phyloP scores from a whole-genome alignment of 2,113 vertebrate genomes.

The Enhydra lutris region DNA sequence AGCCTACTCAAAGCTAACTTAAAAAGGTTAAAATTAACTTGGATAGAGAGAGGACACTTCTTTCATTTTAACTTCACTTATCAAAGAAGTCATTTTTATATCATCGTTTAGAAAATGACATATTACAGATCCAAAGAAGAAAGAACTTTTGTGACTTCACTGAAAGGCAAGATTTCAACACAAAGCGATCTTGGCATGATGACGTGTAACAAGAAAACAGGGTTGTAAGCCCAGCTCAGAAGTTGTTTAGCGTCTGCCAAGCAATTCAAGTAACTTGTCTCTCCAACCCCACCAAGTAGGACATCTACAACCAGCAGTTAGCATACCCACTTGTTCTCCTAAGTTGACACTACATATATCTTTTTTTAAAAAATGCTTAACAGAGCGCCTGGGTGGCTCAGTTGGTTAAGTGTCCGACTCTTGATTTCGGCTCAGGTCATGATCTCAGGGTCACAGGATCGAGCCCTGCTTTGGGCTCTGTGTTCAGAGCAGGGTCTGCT shows the following conservation, averaged over 20 bases:
- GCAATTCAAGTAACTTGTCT: background rate
- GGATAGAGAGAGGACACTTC: background rate
- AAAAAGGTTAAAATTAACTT: constrained; percentile 25
- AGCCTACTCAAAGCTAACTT: background rate
- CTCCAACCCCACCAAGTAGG: background rate
- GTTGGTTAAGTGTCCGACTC: background rate
- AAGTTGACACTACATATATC: background rate
- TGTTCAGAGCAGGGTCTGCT: background rate
- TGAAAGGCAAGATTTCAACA: background rate
- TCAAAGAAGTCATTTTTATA: constrained; percentile 11
- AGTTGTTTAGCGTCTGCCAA: background rate
- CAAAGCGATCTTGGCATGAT: background rate
- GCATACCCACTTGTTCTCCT: background rate
- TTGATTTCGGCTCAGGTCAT: too few species aligned
- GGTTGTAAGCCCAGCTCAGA: background rate
- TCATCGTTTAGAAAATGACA: background rate
- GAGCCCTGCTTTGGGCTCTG: background rate
- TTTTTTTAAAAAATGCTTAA: background rate
- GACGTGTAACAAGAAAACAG: background rate
- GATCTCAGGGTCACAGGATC: background rate
- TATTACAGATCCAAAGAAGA: background rate
- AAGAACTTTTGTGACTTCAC: background rate
- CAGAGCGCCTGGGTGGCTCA: background rate
- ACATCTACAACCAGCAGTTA: background rate
- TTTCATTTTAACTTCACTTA: background rate